phyloP scores from a whole-genome alignment of 2,113 vertebrate species.

The Perccottus glenii region DNA sequence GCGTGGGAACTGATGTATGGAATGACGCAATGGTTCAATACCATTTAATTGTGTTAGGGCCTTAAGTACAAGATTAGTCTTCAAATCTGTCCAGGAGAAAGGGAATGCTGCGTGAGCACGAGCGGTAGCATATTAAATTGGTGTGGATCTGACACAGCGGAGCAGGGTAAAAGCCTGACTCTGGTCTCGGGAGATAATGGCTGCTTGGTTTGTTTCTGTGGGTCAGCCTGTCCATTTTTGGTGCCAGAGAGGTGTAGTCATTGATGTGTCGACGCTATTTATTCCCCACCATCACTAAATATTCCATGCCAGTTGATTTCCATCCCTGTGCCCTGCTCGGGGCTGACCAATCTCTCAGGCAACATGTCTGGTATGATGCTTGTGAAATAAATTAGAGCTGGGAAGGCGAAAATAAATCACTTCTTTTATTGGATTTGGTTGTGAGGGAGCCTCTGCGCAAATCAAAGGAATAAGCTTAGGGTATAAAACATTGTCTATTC shows the following conservation, averaged over 20 bases:
- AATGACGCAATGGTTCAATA: constrained; percentile 63
- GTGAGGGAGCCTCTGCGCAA: constrained; percentile 37
- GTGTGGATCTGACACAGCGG: constrained; percentile 53
- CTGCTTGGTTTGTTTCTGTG: constrained; percentile 57
- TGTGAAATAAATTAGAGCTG: constrained; percentile 56
- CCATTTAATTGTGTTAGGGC: constrained; percentile 73
- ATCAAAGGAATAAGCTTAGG: constrained; percentile 54
- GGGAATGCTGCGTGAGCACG: constrained; percentile 36
- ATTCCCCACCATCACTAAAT: constrained; percentile 35
- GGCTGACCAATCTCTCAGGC: constrained; percentile 38
- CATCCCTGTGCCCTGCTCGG: constrained; percentile 36
- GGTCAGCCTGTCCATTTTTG: constrained; percentile 43
- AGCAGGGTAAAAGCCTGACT: constrained; percentile 32
- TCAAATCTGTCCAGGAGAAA: constrained; percentile 70
- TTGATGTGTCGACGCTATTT: constrained; percentile 58
- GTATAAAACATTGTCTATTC: constrained; percentile 63
- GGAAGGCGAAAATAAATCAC: constrained; percentile 48
- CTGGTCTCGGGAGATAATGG: constrained; percentile 67
- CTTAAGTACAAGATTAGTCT: constrained; percentile 71
- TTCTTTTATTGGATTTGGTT: constrained; percentile 54
- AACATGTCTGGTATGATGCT: constrained; percentile 32
- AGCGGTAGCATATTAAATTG: constrained; percentile 60
- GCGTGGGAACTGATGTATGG: constrained; percentile 57
- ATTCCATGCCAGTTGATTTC: constrained; percentile 49
- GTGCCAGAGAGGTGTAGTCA: constrained; percentile 34